phyloP scores from a whole-genome alignment of 1,140 invertebrate species.

The Stegodyphus dumicola region DNA sequence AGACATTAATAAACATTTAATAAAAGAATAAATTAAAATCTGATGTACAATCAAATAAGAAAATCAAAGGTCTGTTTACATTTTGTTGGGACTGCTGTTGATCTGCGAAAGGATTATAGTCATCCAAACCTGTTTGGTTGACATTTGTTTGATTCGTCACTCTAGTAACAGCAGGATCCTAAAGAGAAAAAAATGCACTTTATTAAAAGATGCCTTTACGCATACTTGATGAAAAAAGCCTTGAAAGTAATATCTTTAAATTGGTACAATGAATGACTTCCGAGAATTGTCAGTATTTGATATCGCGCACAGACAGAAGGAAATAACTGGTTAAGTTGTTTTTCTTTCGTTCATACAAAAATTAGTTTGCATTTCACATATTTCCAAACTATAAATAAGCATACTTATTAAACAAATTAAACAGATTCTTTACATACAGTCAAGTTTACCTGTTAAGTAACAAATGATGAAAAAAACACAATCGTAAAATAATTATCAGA shows the following conservation, averaged over 20 bases:
- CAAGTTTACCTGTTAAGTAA: no score
- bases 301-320: background rate
- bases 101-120: slow-evolving; percentile 93
- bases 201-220: background rate
- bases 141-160: slow-evolving; percentile 77
- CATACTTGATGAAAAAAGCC: background rate
- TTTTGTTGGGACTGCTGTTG: slow-evolving; percentile 69
- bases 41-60: background rate
- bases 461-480: no score
- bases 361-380: no score
- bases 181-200: slow-evolving; percentile 63
- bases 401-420: no score
- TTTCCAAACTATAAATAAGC: no score
- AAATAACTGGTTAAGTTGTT: no score
- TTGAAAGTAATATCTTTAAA: background rate
- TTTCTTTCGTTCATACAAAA: no score
- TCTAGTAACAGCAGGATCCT: slow-evolving; percentile 93
- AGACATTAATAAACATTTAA: background rate
- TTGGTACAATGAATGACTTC: background rate
- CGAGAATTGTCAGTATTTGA: background rate
- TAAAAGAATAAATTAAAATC: background rate
- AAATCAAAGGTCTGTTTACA: slow-evolving; percentile 23
- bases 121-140: slow-evolving; percentile 83
- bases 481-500: no score
- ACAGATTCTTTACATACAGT: no score